Evolutionary conservation across 2,797 vertebrate species (phyloP).

Genomic region (Aeoliscus strigatus): DNA sequence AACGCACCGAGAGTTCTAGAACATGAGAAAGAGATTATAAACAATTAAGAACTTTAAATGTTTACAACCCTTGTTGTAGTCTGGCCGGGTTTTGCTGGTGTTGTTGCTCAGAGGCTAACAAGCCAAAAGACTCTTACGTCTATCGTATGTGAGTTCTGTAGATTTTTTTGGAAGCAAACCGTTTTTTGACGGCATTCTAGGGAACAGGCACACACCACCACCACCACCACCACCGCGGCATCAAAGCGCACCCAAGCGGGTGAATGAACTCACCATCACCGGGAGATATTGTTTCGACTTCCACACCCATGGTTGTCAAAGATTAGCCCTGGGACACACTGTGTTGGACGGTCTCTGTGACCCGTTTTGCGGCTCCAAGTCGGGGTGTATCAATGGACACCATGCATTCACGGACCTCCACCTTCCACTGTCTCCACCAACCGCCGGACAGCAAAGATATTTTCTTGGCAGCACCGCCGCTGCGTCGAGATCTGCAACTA

Average conservation of each 20-base stretch:
- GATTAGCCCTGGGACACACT: slow-evolving; percentile 37
- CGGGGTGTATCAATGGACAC: slow-evolving; percentile 27
- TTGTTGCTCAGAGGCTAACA: too few relatives aligned
- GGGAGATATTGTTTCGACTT: slow-evolving; percentile 92
- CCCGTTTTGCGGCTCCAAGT: slow-evolving; percentile 29
- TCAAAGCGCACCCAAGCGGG: slow-evolving; percentile 7
- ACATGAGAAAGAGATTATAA: too few relatives aligned
- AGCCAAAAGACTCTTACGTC: background rate
- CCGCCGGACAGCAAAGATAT: slow-evolving; percentile 26
- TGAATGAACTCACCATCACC: slow-evolving; percentile 85
- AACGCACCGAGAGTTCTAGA: too few relatives aligned
- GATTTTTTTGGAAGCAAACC: slow-evolving; percentile 2
- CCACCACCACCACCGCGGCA: background rate
- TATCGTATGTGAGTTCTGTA: background rate
- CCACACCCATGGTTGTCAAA: slow-evolving; percentile 84
- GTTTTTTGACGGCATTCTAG: slow-evolving; percentile 14
- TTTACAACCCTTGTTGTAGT: too few relatives aligned
- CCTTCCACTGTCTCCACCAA: slow-evolving; percentile 20
- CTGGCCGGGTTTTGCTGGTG: too few relatives aligned
- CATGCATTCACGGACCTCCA: slow-evolving; percentile 42
- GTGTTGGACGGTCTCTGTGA: slow-evolving; percentile 4
- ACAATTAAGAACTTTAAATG: too few relatives aligned
- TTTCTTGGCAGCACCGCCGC: slow-evolving; percentile 3
- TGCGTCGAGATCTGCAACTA: slow-evolving; percentile 25
- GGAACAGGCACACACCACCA: slow-evolving; percentile 3